Conservation (phyloP, 2,113 vertebrate genomes). For the Pollachius pollachius region DNA sequence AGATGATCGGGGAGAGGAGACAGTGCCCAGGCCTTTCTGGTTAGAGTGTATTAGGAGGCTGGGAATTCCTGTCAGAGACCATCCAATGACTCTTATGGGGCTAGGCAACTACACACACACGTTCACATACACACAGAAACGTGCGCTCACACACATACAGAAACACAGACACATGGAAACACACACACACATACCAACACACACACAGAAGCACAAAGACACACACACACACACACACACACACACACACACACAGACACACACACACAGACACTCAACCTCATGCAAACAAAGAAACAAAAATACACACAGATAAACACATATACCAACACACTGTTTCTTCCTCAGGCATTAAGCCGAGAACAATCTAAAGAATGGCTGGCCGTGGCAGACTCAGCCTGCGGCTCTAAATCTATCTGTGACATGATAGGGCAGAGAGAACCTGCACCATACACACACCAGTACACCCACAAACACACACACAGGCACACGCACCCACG, state of each 20-base stretch:
- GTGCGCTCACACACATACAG: too few species aligned
- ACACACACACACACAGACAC: conserved; percentile 14
- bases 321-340: conserved; percentile 52
- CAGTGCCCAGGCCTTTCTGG: too few species aligned
- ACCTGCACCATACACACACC: conserved; percentile 9
- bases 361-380: conserved; percentile 64
- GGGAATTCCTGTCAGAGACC: too few species aligned
- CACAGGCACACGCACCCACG: background rate
- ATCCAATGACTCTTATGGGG: too few species aligned
- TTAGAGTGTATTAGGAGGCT: too few species aligned
- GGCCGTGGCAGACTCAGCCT: conserved; percentile 64
- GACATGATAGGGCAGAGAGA: conserved; percentile 56
- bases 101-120: too few species aligned
- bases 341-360: conserved; percentile 55
- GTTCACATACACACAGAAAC: too few species aligned
- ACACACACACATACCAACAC: too few species aligned
- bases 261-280: background rate
- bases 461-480: conserved; percentile 4
- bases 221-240: conserved; percentile 35
- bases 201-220: too few species aligned
- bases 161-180: too few species aligned
- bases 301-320: conserved; percentile 6
- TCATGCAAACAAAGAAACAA: too few species aligned
- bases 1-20: too few species aligned
- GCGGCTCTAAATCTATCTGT: conserved; percentile 50